phyloP scores from a whole-genome alignment of 2,888 invertebrate species.

The Ametastegia equiseti region DNA sequence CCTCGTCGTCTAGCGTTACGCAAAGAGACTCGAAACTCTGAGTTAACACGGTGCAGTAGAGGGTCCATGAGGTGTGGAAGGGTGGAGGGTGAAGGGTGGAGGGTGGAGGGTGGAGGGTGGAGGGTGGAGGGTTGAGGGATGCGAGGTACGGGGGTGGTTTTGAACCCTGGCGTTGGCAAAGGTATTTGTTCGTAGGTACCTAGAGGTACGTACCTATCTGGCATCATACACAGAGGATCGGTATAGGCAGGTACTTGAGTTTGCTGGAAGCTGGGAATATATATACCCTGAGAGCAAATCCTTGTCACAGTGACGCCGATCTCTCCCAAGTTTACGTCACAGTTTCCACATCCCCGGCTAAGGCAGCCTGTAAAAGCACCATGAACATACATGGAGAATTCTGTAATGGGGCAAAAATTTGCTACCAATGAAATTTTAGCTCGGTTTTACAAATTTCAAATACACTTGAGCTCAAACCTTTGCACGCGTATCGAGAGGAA shows the following conservation, averaged over 20 bases:
- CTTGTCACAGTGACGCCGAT: slow-evolving; percentile 3
- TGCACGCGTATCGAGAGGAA: too few relatives aligned
- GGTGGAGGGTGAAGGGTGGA: neutral
- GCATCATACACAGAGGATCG: neutral
- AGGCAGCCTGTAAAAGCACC: neutral
- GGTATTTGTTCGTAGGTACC: neutral
- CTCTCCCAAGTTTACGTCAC: neutral
- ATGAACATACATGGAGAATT: neutral
- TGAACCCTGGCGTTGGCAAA: neutral
- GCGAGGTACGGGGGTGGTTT: neutral
- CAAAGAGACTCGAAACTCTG: slow-evolving; percentile 25
- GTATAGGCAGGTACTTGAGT: neutral
- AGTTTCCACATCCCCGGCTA: neutral
- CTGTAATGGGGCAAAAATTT: neutral
- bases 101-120: too few relatives aligned
- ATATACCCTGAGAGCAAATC: slow-evolving; percentile 40
- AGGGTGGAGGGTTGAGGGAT: neutral
- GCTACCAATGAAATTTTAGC: too few relatives aligned
- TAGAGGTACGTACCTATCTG: neutral
- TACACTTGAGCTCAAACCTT: neutral
- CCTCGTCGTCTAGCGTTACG: neutral
- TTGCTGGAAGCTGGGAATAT: neutral
- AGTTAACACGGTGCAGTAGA: slow-evolving; percentile 3
- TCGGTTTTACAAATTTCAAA: neutral
- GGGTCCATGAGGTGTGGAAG: neutral